Evolutionary conservation across 2,888 invertebrate genomes (phyloP), one percentile per base, ranked within the genome.

Genomic region (Ectropis crepuscularia): DNA sequence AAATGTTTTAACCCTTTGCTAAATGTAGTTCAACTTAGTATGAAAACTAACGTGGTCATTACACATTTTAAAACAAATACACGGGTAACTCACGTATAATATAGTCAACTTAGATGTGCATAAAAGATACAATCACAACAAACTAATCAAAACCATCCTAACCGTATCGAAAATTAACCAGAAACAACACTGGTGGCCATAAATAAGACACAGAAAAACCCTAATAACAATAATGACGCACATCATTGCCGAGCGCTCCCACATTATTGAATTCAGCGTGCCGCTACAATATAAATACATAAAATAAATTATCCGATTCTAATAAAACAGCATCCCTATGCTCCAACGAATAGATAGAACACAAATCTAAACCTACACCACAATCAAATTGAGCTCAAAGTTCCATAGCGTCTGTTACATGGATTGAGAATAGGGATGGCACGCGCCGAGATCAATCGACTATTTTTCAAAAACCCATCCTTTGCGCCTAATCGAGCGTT

Each of bases 231-330:
- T 65, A 64, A 57, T 66, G 57, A 66, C 53, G 63, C 49, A 41
- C 55, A 63, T 58, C 57, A 63, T 57, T 58, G 47, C 60, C 53
- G 63, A 61, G 55, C 61, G 50, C 80, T 89, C 88, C 85, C 89
- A 90, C 89, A 87, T 83, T 88, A 86, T 87, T 86, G 85, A 85
- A 84, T 83, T 77, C 80, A 79, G 75, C 79, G 81, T 80, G 78
- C 85, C 82, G 79, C 85, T 83, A 78, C 85, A 80, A 86, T 87
- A 92, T 88, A 92, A 90, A 91, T 90, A 89, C 86, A 85, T 83
- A 74, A 88, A 90, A 91, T 90, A 90, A 88, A 90, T 91, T 91
- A 90, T 88, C 88, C 88, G 87, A 84, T 89, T 87, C 87, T 88
- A 92, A 92, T 92, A 92, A 90, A 90, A 88, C 83, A 88, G 84